Base-by-base conservation (phyloP, 1,140 invertebrate species). In the Epicauta chinensis region DNA sequence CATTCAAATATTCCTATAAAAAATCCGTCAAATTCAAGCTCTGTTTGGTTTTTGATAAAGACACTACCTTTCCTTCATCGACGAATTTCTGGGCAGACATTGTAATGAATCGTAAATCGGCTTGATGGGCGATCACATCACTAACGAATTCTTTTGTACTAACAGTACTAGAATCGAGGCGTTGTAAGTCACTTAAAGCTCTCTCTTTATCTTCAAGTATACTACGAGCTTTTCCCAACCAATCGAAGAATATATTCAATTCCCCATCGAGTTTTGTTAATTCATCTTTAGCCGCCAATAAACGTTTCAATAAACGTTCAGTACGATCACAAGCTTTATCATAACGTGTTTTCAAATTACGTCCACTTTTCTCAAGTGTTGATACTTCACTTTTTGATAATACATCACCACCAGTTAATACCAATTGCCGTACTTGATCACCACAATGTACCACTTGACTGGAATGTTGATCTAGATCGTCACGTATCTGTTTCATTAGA, bases 51-150 rank as follows among this genome's bases (percentile, higher is more conserved):
- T 46, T 5, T n/a, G 12, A 4, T 13, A 9, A 39, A 14, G n/a
- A n/a, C n/a, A n/a, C n/a, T 68, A 84, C 82, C 72, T 92, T 93
- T 63, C 89, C 90, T 69, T 96, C 91, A 63, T 95, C 91, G 31
- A 93, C 81, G 70, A 95, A 97, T 71, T 95, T 95, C 73, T 96
- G 91, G 0, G 90, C 91, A 0, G 90, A 84, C 86, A 97, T 94
- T 1, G 91, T 93, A 49, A 96, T 92, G 68, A 95, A 97, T 16
- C 93, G 77, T 1, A 96, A 73, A 73, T 97, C 93, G 1, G 91
- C 93, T 71, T 96, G 91, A 65, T 96, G 93, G 2, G 91, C 86
- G 60, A 96, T 93, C 0, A 97, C 90, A 71, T 97, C 93, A 47
- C 84, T 88, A n/a, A 92, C 84, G 71, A 97, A 93, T 55, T 91